A percentile compares a stretch with the other conserved stretches of the same genome.
These are phyloP conservation scores for Sciaenops ocellatus DNA, from an alignment of 2,797 vertebrate species.

Conservation along the genomic window DNA sequence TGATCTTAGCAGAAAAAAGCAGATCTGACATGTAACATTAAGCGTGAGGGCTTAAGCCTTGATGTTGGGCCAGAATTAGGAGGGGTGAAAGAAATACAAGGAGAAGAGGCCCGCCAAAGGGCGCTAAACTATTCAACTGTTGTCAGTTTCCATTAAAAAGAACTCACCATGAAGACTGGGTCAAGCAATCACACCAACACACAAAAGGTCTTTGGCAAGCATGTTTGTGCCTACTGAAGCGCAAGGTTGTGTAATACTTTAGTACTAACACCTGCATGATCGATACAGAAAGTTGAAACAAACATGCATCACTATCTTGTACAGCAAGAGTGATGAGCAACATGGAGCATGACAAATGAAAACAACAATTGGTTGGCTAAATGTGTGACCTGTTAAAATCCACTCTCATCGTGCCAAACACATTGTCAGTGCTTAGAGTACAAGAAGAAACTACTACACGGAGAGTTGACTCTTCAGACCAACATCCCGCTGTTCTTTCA, in stretches of 20 bases:
- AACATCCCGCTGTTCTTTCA: slow-evolving; percentile 44
- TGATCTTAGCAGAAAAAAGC: slow-evolving; percentile 63
- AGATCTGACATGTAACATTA: slow-evolving; percentile 68
- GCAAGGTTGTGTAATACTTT: slow-evolving; percentile 21
- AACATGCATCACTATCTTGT: slow-evolving; percentile 8
- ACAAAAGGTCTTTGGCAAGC: slow-evolving; percentile 39
- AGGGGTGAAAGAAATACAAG: slow-evolving; percentile 64
- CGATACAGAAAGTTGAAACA: slow-evolving; percentile 22
- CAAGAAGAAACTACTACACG: slow-evolving; percentile 5
- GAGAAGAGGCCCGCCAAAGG: slow-evolving; percentile 63
- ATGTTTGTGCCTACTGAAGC: slow-evolving; percentile 15
- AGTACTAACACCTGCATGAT: background rate
- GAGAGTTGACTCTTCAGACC: slow-evolving; percentile 10
- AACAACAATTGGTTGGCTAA: slow-evolving; percentile 17
- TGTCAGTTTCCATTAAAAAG: slow-evolving; percentile 79
- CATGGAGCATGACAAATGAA: slow-evolving; percentile 36
- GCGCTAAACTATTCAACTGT: slow-evolving; percentile 73
- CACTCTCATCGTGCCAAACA: slow-evolving; percentile 18
- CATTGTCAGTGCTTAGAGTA: slow-evolving; percentile 13
- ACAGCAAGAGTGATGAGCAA: slow-evolving; percentile 18
- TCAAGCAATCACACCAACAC: slow-evolving; percentile 69
- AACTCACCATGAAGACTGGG: slow-evolving; percentile 69
- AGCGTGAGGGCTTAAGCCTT: slow-evolving; percentile 64
- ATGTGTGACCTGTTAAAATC: slow-evolving; percentile 32
- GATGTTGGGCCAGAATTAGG: slow-evolving; percentile 64